Evolutionary conservation across 35 echinoderm and acorn worm genomes (phyloP).

Genomic region (Acanthaster planci): DNA sequence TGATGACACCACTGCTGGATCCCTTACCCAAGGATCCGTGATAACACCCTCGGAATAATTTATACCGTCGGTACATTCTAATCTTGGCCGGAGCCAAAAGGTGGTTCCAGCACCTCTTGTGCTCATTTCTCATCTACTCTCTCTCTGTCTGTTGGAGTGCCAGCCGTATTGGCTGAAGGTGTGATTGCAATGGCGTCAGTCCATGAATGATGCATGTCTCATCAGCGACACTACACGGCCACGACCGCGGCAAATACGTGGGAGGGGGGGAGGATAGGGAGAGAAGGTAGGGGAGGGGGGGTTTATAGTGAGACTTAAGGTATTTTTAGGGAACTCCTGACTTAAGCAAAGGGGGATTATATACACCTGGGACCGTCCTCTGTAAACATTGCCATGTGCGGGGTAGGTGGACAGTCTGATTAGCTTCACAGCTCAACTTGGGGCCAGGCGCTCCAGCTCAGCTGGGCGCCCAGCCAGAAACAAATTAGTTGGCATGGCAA

Average conservation of each 20-base stretch:
- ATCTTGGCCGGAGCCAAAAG: background rate
- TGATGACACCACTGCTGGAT: no score
- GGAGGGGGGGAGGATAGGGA: no score
- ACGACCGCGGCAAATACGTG: no score
- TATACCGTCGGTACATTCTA: conserved; percentile 3
- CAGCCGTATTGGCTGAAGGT: conserved; percentile 2
- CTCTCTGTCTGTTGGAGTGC: background rate
- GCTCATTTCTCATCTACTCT: no score
- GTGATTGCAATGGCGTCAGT: background rate
- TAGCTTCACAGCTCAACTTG: conserved; percentile 16
- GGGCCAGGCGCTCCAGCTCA: background rate
- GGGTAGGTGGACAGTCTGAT: background rate
- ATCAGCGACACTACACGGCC: background rate
- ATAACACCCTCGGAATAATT: conserved; percentile 10
- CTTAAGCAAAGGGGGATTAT: background rate
- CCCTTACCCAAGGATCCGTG: background rate
- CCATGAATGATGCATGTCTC: conserved; percentile 12
- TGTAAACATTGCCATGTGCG: conserved; percentile 24
- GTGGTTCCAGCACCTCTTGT: no score
- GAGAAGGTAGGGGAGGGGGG: no score
- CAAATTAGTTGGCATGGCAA: conserved; percentile 43
- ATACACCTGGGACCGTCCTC: background rate
- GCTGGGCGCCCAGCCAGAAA: conserved; percentile 35
- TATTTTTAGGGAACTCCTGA: no score
- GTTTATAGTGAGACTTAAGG: no score